Base-by-base conservation (phyloP, 2,888 invertebrate species). In the Acanthacorydalis orientalis region DNA sequence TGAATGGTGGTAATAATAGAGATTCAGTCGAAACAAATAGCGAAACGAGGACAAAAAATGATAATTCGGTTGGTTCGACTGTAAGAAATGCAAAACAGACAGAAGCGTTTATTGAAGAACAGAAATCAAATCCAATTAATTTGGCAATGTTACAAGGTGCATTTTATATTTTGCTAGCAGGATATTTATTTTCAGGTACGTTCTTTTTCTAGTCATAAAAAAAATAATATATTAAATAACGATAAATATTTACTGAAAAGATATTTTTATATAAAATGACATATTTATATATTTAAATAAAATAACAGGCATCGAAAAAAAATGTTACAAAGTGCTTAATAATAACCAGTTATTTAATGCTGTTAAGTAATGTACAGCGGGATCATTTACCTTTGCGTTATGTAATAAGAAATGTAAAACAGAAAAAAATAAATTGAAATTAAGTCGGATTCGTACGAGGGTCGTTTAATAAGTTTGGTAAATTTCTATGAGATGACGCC, bases 71-170 rank as follows among this genome's bases (percentile, higher is more conserved):
- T 9, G 44, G 44, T 16, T 35, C 52, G 7, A 50, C 52, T 15
- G 47, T 49, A 38, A 45, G 33, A 14, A 56, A 56, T 31, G 47
- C 58, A 55, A 34, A 59, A 58, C 53, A 58, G 51, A 31, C 54
- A 57, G 44, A 57, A 50, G 56, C 54, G 4, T 55, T 50, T 15
- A 62, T 63, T 44, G 61, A 60, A 50, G 60, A 59, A 47, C 63
- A 65, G 47, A 62, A 64, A 48, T 65, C 79, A 46, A 72, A 78
- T 53, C 80, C 83, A 0, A 73, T 84, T 11, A 80, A 76, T 44
- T 64, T 83, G 48, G 73, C 76, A 56, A 83, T 82, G 77, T 60
- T 84, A 1, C 78, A 80, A 51, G 83, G 83, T 4, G 79, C 82
- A 6, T 84, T 84, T 60, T 80, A 80, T 59, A 68, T 82, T 37